Conservation (phyloP, 2,113 vertebrate genomes). For the Phainopepla nitens region DNA sequence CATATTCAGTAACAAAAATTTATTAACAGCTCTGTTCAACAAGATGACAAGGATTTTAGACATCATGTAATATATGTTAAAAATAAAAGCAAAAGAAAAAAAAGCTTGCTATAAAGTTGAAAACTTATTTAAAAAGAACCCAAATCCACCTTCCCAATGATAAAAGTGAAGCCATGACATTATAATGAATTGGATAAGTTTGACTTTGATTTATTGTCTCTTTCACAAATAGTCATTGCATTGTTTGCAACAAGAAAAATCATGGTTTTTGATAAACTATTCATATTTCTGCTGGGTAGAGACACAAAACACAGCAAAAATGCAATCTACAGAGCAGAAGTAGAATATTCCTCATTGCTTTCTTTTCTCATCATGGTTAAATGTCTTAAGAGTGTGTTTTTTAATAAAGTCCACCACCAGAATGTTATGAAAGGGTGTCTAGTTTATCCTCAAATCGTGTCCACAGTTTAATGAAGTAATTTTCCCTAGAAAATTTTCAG, state of each 20-base stretch:
- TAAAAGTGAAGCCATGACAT: neutral
- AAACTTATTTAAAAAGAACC: neutral
- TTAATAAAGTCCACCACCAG: neutral
- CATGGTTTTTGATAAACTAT: neutral
- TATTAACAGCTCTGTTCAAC: neutral
- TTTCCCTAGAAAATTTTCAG: neutral
- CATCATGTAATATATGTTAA: fast-evolving
- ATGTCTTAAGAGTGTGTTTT: neutral
- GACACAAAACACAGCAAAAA: neutral
- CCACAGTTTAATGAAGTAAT: neutral
- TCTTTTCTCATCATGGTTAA: neutral
- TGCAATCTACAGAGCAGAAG: neutral
- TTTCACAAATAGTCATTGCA: neutral
- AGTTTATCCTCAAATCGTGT: neutral
- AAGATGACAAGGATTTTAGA: neutral
- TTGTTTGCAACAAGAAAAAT: neutral
- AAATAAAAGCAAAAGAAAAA: neutral
- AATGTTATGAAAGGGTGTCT: neutral
- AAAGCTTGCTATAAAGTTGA: neutral
- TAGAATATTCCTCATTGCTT: neutral
- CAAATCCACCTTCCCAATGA: neutral
- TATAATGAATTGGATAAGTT: neutral
- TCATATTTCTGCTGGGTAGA: neutral
- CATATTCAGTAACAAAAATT: neutral
- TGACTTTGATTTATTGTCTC: neutral